Evolutionary conservation across 2,797 vertebrate species (phyloP), one percentile per base, ranked within the genome.

Genomic region (Poecilia picta): DNA sequence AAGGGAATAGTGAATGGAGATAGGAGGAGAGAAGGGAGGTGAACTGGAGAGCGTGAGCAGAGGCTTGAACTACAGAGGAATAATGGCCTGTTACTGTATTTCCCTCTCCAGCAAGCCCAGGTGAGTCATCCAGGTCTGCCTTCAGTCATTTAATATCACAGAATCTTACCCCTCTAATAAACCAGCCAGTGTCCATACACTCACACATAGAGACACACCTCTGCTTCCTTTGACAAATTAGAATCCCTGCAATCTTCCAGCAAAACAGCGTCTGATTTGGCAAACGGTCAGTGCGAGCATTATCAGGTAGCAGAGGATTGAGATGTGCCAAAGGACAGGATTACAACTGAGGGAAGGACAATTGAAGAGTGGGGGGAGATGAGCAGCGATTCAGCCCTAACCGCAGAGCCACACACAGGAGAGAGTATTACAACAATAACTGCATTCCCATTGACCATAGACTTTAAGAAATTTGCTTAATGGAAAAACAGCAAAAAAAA

Each of bases 201-300:
- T 80, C 76, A 79, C 62, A 84, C 73, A 47, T 77, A 71, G 43
- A 91, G 64, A 68, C 64, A 77, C 59, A 80, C 87, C 78, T 87
- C 49, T 41, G 31, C 88, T 74, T 88, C 87, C 92, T 86, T 94
- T 97, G 96, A 97, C 94, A 94, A 97, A 98, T 97, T 95, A 95
- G 92, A 94, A 96, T 95, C 80, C 88, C 94, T 92, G 92, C 87
- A 92, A 95, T 96, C 93, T 94, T 93, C 94, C 94, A 95, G 93
- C 94, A 96, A 96, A 96, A 96, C 82, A 93, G 94, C 93, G 93
- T 93, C 95, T 95, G 96, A 97, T 96, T 96, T 96, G 96, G 95
- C 95, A 96, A 96, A 96, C 92, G 95, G 92, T 95, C 94, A 94
- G 95, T 96, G 94, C 95, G 96, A 91, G 95, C 95, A 96, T 97